A percentile compares a stretch with the other conserved stretches of the same genome.
Evolutionary conservation across 1,140 invertebrate genomes (phyloP).

Genomic region (Drosophila watanabei): DNA sequence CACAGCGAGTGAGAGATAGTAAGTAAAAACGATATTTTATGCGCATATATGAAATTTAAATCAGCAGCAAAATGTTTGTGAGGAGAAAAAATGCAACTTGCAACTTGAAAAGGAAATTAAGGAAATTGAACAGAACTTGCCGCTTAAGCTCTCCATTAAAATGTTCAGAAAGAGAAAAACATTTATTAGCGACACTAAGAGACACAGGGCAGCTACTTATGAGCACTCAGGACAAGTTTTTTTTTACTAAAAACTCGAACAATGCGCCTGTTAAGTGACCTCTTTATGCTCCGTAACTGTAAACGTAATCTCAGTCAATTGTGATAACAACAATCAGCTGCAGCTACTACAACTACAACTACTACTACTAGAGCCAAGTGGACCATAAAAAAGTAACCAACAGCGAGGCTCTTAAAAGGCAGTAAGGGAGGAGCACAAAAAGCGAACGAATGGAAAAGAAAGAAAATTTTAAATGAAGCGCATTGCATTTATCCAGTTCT

Average conservation of each 20-base stretch:
- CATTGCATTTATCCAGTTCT: conserved; percentile 65
- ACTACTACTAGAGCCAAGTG: conserved; percentile 47
- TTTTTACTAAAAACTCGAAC: conserved; percentile 64
- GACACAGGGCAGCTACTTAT: conserved; percentile 51
- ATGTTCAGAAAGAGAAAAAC: conserved; percentile 12
- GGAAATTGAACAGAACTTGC: conserved; percentile 20
- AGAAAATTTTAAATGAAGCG: conserved; percentile 76
- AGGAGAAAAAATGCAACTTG: conserved; percentile 13
- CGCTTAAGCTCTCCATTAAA: conserved; percentile 8
- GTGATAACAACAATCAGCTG: conserved; percentile 76
- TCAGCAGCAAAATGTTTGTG: conserved; percentile 23
- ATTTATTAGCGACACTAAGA: conserved; percentile 44
- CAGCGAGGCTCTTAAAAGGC: conserved; percentile 55
- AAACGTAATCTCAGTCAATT: conserved; percentile 75
- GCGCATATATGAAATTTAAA: conserved; percentile 44
- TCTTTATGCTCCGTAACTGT: conserved; percentile 63
- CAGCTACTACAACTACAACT: conserved; percentile 3
- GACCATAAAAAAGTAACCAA: conserved; percentile 69
- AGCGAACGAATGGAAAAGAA: conserved; percentile 41
- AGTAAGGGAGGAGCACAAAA: conserved; percentile 23
- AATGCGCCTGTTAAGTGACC: conserved; percentile 68
- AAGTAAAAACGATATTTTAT: conserved; percentile 41
- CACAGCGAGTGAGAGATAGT: background rate
- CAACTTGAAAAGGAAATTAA: conserved; percentile 14
- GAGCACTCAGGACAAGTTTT: conserved; percentile 44